Evolutionary conservation across 1,140 invertebrate species (phyloP), one percentile per base, ranked within the genome.

Genomic region (Drosophila parvula): DNA sequence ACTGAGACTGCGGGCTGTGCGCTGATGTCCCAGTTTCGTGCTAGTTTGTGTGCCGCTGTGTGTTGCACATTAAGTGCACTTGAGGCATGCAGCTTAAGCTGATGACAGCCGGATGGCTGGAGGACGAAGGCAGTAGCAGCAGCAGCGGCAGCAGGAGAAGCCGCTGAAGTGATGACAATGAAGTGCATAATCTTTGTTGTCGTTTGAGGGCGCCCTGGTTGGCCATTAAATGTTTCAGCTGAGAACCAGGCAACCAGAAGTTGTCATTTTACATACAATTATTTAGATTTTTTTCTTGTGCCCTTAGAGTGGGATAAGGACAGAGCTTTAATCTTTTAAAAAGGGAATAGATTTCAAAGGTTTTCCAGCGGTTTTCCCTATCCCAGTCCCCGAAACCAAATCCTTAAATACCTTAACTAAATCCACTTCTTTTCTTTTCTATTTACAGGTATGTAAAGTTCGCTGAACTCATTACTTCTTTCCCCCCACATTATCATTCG

Each of bases 31-130:
- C 48, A 71, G 41, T 80, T 57, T 38, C 32, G 28, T 12, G 36
- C 30, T 41, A 67, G 65, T 67, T 69, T 36, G 65, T 69, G 53
- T 55, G 45, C 55, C 41, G 38, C 32, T 77, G 63, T 68, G 44
- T 53, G 71, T 30, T 53, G 73, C 73, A 76, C 79, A 81, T 81
- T 81, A 81, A 81, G 79, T 81, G 79, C 79, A 71, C 79, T 81
- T 65, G 60, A 64, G 64, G 69, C 62, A 69, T 70, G 67, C 63
- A 69, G 73, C 59, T 77, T 64, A 77, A 79, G 73, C 81, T 78
- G 81, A 70, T 78, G 81, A 84, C 81, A 85, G 73, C 77, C 60
- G 36, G 22, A 59, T 18, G 44, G 28, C 6, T 30, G 12, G 12
- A 58, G 12, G 43, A 36, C 10, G 18, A n/a, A 11, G 10, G 32